A percentile compares a stretch with the other conserved stretches of the same genome.
Conservation (phyloP, 2,888 invertebrate genomes). For the Marasmarcha lunaedactyla region DNA sequence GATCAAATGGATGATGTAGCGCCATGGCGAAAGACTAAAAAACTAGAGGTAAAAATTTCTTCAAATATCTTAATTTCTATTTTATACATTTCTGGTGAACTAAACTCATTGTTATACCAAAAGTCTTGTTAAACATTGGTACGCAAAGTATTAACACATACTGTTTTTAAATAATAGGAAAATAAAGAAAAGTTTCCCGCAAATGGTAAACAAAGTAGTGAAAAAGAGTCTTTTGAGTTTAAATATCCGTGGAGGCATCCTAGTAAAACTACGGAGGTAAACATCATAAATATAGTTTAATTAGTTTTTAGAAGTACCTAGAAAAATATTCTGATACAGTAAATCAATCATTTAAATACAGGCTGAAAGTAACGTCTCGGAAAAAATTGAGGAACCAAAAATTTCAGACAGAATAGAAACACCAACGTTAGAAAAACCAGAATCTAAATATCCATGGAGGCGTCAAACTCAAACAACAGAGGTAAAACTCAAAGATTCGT, state of each 20-base stretch:
- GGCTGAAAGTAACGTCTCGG: too few species aligned
- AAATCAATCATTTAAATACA: too few species aligned
- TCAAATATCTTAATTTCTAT: too few species aligned
- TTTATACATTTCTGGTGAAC: too few species aligned
- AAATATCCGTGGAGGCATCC: slow-evolving; percentile 16
- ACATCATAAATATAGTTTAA: slow-evolving; percentile 5
- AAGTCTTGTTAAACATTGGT: too few species aligned
- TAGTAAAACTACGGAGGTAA: slow-evolving; percentile 19
- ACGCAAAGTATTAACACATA: too few species aligned
- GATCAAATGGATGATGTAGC: neutral
- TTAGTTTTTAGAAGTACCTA: neutral
- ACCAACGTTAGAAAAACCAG: neutral
- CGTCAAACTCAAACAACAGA: too few species aligned
- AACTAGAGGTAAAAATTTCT: neutral
- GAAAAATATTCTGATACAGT: too few species aligned
- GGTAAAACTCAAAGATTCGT: too few species aligned
- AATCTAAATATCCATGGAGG: too few species aligned
- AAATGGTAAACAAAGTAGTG: neutral
- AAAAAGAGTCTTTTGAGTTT: slow-evolving; percentile 15
- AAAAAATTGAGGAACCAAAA: too few species aligned
- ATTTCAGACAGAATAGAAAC: neutral
- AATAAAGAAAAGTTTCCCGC: neutral
- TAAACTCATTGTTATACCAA: too few species aligned
- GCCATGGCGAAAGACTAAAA: neutral
- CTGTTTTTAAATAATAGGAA: slow-evolving; percentile 3